These are phyloP conservation scores for Halichoerus grypus DNA, from an alignment of 2,113 vertebrate species.

Conservation along the genomic window DNA sequence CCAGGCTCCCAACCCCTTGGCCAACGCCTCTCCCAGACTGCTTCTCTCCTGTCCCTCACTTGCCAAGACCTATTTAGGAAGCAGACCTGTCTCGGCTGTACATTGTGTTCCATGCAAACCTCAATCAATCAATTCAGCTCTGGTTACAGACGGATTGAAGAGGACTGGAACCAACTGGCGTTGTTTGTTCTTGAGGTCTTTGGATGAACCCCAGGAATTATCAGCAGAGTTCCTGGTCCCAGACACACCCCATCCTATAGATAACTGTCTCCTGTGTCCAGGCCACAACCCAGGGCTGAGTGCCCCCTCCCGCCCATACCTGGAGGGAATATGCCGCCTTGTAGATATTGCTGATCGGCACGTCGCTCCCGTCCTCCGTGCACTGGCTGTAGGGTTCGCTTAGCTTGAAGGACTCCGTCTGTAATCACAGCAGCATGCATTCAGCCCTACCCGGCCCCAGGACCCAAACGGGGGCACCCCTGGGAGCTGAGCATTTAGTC, in stretches of 20 bases:
- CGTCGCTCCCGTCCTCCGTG: slow-evolving; percentile 86
- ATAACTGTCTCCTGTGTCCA: slow-evolving; percentile 1
- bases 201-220: slow-evolving; percentile 77
- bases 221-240: slow-evolving; percentile 63
- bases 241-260: slow-evolving; percentile 39
- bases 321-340: slow-evolving; percentile 89
- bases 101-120: slow-evolving; percentile 45
- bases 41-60: background rate
- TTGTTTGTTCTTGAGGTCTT: slow-evolving; percentile 58
- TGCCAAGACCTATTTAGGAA: background rate
- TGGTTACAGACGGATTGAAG: slow-evolving; percentile 56
- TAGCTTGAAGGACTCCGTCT: slow-evolving; percentile 90
- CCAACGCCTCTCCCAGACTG: background rate
- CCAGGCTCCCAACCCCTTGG: background rate
- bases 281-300: background rate
- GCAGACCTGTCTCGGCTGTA: background rate
- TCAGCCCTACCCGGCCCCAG: background rate
- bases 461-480: background rate
- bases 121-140: slow-evolving; percentile 55
- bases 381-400: slow-evolving; percentile 91
- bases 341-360: slow-evolving; percentile 88
- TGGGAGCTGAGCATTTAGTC: background rate
- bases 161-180: slow-evolving; percentile 68
- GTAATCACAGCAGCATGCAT: slow-evolving; percentile 29
- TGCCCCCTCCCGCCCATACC: slow-evolving; percentile 76